These are phyloP conservation scores for Mamestra configurata DNA, from an alignment of 1,140 invertebrate species.

Conservation along the genomic window DNA sequence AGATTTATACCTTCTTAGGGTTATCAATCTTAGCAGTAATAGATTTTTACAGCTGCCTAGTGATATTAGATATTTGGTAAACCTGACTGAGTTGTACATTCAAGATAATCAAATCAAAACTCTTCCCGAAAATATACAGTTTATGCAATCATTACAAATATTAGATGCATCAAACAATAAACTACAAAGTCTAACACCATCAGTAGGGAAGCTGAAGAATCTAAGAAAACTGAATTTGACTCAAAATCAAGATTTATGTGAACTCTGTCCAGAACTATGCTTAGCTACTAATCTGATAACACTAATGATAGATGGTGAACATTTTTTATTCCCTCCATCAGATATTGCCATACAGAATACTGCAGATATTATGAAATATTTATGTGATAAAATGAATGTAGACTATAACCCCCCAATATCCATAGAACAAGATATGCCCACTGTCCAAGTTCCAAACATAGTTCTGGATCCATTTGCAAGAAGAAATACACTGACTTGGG, in stretches of 20 bases:
- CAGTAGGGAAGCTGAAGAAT: constrained; percentile 89
- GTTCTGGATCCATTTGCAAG: constrained; percentile 74
- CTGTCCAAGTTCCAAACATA: constrained; percentile 60
- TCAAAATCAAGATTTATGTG: constrained; percentile 88
- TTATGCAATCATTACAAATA: constrained; percentile 89
- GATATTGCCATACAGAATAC: constrained; percentile 89
- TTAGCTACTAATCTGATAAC: constrained; percentile 88
- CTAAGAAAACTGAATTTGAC: constrained; percentile 89
- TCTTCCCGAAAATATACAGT: constrained; percentile 91
- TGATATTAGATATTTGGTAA: constrained; percentile 89
- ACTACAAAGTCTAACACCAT: constrained; percentile 90
- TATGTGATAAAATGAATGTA: constrained; percentile 87
- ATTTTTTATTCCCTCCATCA: constrained; percentile 90
- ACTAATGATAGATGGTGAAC: constrained; percentile 89
- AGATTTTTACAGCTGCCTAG: constrained; percentile 89
- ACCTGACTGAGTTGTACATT: constrained; percentile 91
- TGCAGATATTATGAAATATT: constrained; percentile 91
- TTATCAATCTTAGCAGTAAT: constrained; percentile 93
- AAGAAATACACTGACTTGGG: constrained; percentile 76
- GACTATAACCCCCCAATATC: constrained; percentile 73
- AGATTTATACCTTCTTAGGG: constrained; percentile 91
- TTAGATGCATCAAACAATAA: constrained; percentile 92
- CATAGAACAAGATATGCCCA: constrained; percentile 59
- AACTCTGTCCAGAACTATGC: constrained; percentile 90
- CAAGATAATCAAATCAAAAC: constrained; percentile 90